Evolutionary conservation across 2,797 vertebrate species (phyloP).

Genomic region (Perodicticus potto): DNA sequence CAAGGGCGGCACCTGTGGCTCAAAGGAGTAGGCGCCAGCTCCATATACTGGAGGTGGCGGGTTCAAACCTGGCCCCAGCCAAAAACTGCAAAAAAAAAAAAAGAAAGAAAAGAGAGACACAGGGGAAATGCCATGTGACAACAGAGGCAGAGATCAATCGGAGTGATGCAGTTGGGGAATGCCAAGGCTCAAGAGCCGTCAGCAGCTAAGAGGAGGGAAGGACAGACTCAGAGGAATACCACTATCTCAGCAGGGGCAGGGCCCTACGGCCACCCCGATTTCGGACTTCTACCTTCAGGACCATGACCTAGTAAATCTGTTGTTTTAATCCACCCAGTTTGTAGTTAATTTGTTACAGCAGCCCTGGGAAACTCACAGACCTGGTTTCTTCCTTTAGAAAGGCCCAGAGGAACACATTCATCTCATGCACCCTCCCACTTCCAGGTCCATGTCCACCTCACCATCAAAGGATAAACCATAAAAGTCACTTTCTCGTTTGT

Average conservation of each 20-base stretch:
- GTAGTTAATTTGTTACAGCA: neutral
- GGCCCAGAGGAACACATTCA: neutral
- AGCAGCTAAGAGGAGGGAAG: neutral
- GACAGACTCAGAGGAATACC: neutral
- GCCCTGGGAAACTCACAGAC: neutral
- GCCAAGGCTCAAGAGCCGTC: accelerated
- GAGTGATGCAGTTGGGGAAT: neutral
- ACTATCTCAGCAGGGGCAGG: accelerated
- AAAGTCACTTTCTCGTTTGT: neutral
- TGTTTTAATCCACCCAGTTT: neutral
- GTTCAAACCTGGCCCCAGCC: too few species aligned
- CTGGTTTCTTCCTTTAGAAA: neutral
- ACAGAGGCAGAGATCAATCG: neutral
- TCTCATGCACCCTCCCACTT: neutral
- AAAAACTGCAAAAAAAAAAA: too few species aligned
- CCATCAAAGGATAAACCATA: neutral
- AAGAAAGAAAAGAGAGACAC: neutral
- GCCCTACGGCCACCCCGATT: too few species aligned
- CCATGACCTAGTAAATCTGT: neutral
- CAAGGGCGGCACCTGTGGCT: too few species aligned
- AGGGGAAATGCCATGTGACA: neutral
- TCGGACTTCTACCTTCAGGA: neutral
- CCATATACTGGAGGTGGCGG: too few species aligned
- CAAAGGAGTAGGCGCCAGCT: too few species aligned
- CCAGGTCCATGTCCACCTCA: neutral